phyloP scores from a whole-genome alignment of 2,113 vertebrate species.

The Malurus elegans region DNA sequence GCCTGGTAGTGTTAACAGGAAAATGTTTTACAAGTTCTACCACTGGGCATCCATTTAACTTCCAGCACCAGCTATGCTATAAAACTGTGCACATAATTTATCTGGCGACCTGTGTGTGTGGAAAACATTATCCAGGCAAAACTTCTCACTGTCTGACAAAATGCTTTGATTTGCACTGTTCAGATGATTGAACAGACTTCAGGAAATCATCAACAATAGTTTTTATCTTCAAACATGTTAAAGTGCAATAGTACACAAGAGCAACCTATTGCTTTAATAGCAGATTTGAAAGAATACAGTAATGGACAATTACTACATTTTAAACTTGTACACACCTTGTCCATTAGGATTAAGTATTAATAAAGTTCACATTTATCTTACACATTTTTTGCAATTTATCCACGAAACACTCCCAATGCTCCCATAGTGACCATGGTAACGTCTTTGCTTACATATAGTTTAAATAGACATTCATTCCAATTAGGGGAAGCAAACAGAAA shows the following conservation, averaged over 20 bases:
- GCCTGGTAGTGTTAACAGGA: constrained; percentile 62
- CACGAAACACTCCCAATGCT: constrained; percentile 8
- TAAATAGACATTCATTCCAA: constrained; percentile 38
- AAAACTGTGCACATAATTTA: constrained; percentile 68
- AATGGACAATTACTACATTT: constrained; percentile 63
- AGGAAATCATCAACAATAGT: constrained; percentile 62
- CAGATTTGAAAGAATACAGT: constrained; percentile 53
- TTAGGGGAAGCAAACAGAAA: constrained; percentile 38
- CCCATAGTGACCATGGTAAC: constrained; percentile 43
- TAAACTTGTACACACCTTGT: constrained; percentile 53
- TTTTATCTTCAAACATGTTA: constrained; percentile 63
- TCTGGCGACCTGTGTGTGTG: constrained; percentile 46
- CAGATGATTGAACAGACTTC: constrained; percentile 69
- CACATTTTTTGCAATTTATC: constrained; percentile 54
- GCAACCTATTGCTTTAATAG: constrained; percentile 55
- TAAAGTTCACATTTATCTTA: constrained; percentile 43
- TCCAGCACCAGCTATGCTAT: constrained; percentile 49
- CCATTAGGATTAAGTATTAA: constrained; percentile 63
- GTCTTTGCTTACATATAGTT: constrained; percentile 31
- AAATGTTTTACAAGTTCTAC: constrained; percentile 71
- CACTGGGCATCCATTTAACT: constrained; percentile 73
- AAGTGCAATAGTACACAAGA: constrained; percentile 52
- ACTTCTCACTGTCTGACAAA: constrained; percentile 73
- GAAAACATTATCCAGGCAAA: constrained; percentile 69
- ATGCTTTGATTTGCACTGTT: constrained; percentile 73